Evolutionary conservation across 2,113 vertebrate species (phyloP), one percentile per base, ranked within the genome.

Genomic region (Rhabdomys dilectus): DNA sequence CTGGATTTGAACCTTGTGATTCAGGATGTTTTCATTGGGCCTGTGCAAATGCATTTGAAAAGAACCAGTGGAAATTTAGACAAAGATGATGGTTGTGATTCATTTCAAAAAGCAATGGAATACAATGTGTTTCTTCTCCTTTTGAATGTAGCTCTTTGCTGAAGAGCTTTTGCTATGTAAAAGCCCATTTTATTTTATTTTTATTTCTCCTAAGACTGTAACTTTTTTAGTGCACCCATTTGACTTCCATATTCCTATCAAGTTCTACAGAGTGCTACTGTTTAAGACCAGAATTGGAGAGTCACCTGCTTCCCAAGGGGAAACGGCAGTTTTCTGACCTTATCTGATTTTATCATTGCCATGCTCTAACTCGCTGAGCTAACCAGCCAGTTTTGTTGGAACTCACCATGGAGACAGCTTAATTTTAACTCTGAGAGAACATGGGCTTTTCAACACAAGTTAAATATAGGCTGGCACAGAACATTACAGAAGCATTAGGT

Each of bases 401-500:
- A 97, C 97, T 98, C 97, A 97, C 97, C 97, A 96, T 98, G 96
- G 97, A 98, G 96, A 97, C 97, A 97, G 97, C 97, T 97, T 97
- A 96, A 97, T 98, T 98, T 97, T 97, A 98, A 97, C 97, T 97
- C 93, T 92, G 95, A 97, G 95, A 97, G 97, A 98, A 97, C 97
- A 97, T 96, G 96, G 97, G 96, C 97, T 97, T 97, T 97, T 98
- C 97, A 97, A 97, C 96, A 97, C 93, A 96, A 97, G 97, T 97
- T 98, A 98, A 98, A 96, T 97, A 97, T 97, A 98, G 97, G 96
- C 97, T 98, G 97, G 97, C 96, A 97, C 96, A 98, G 97, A 98
- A 98, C 96, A 97, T 97, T 96, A 96, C 96, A 97, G 97, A 97
- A 97, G 97, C 89, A 96, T 97, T 96, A 96, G 96, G 96, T 96